These are phyloP conservation scores for Coleophora deauratella DNA, from an alignment of 2,888 invertebrate species.

Conservation along the genomic window DNA sequence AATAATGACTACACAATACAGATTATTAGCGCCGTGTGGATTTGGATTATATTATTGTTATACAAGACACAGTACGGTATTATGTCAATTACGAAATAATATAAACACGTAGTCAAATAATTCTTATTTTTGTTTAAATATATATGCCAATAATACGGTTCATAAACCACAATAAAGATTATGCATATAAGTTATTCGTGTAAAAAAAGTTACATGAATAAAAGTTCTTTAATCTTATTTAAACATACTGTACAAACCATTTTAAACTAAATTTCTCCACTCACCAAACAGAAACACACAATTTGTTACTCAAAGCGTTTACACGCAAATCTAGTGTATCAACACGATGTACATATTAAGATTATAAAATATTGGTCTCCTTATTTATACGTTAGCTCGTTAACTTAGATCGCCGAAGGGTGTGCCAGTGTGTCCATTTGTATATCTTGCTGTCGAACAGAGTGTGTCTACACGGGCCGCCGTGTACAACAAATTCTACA, in stretches of 20 bases:
- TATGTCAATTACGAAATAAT: conserved; percentile 24
- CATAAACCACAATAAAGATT: too few relatives aligned
- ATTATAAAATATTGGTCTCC: conserved; percentile 55
- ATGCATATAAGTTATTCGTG: too few relatives aligned
- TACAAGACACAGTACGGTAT: conserved; percentile 14
- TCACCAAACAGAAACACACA: background rate
- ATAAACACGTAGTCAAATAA: too few relatives aligned
- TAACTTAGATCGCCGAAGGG: conserved; percentile 69
- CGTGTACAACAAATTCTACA: conserved; percentile 68
- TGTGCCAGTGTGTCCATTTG: conserved; percentile 66
- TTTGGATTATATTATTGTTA: conserved; percentile 31
- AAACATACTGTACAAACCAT: too few relatives aligned
- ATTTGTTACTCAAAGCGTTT: conserved; percentile 8
- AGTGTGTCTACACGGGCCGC: conserved; percentile 63
- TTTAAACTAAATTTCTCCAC: too few relatives aligned
- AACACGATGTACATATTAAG: conserved; percentile 3
- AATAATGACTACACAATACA: conserved; percentile 62
- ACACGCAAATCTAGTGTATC: conserved; percentile 6
- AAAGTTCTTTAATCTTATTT: too few relatives aligned
- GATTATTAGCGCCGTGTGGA: conserved; percentile 48
- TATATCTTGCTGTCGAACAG: conserved; percentile 66
- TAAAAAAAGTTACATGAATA: too few relatives aligned
- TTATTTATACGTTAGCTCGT: conserved; percentile 70
- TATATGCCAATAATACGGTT: too few relatives aligned
- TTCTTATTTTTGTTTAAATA: too few relatives aligned